Conservation (phyloP, 2,888 invertebrate species). For the Eilema depressum region DNA sequence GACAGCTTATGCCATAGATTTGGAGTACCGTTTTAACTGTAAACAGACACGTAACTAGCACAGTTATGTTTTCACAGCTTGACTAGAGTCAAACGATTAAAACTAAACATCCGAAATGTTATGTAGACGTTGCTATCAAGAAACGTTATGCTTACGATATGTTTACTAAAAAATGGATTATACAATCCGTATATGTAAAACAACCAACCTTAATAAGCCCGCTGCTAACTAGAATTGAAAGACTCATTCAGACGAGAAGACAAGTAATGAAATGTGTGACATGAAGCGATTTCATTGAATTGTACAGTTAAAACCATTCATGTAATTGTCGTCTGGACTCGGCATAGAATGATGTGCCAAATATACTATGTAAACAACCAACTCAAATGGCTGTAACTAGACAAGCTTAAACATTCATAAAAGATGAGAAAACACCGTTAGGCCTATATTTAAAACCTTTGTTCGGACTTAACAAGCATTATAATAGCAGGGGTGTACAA, state of each 20-base stretch:
- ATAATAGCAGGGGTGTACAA: neutral
- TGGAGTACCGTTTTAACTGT: neutral
- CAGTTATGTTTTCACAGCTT: neutral
- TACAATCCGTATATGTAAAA: neutral
- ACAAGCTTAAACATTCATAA: neutral
- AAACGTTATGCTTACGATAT: neutral
- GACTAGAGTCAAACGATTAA: neutral
- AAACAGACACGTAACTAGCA: neutral
- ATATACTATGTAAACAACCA: neutral
- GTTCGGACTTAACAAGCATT: neutral
- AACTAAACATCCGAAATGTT: neutral
- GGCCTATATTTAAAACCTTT: neutral
- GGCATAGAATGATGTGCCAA: neutral
- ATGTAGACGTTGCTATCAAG: neutral
- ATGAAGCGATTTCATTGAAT: neutral
- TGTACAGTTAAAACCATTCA: neutral
- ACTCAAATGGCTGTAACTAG: neutral
- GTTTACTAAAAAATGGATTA: neutral
- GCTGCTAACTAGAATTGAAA: neutral
- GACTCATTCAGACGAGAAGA: neutral
- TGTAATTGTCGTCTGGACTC: slow-evolving; percentile 1
- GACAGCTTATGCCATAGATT: neutral
- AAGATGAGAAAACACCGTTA: neutral
- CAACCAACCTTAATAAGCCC: neutral
- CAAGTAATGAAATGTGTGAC: neutral